phyloP scores from a whole-genome alignment of 1,140 invertebrate species.

The Procambarus clarkii region DNA sequence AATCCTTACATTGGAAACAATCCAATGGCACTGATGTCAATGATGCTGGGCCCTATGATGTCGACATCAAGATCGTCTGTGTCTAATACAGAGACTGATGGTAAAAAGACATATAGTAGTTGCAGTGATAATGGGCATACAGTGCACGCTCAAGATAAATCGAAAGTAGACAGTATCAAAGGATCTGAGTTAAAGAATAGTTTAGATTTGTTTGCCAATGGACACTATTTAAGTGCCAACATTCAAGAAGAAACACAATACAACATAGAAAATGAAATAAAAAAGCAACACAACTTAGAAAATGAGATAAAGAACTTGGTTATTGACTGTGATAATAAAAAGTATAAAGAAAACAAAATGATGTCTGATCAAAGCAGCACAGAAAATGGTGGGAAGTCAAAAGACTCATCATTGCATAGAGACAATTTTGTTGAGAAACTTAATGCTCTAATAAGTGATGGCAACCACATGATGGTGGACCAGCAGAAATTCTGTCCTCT shows the following conservation, averaged over 20 bases:
- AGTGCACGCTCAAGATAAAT: neutral
- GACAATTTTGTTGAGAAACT: conserved; percentile 5
- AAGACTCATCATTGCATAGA: neutral
- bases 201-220: neutral
- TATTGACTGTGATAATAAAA: neutral
- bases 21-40: conserved; percentile 34
- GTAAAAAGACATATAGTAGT: neutral
- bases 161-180: neutral
- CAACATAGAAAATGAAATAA: neutral
- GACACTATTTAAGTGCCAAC: neutral
- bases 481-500: neutral
- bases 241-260: neutral
- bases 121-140: neutral
- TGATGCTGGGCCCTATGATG: conserved; percentile 28
- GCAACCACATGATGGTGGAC: neutral
- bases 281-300: neutral
- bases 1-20: conserved; percentile 8
- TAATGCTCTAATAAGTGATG: neutral
- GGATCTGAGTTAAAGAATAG: neutral
- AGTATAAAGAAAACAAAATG: neutral
- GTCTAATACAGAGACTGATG: neutral
- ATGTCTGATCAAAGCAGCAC: neutral
- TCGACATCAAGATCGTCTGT: neutral
- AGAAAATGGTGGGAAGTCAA: neutral
- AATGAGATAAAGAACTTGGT: conserved; percentile 7